Evolutionary conservation across 2,797 vertebrate species (phyloP).

Genomic region (Synanceia verrucosa): DNA sequence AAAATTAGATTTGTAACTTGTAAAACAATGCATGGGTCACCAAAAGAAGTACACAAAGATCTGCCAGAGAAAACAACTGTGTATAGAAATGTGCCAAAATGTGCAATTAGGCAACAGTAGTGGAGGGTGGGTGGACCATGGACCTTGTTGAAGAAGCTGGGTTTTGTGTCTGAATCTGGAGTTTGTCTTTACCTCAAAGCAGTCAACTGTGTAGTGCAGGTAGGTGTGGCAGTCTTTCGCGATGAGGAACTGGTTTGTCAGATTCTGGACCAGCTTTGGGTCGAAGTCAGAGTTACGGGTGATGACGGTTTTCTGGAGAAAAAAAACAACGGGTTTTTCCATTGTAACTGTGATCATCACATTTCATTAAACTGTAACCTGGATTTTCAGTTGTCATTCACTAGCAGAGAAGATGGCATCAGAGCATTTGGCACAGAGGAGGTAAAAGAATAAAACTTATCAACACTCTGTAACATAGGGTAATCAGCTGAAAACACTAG

Average conservation of each 20-base stretch:
- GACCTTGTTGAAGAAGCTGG: too few species aligned
- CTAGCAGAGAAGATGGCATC: neutral
- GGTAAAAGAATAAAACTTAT: neutral
- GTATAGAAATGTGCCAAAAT: too few species aligned
- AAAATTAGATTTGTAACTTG: too few species aligned
- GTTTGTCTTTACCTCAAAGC: neutral
- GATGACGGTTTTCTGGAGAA: neutral
- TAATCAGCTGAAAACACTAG: too few species aligned
- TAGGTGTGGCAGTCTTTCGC: rapidly evolving
- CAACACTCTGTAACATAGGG: too few species aligned
- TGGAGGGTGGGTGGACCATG: too few species aligned
- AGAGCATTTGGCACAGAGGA: neutral
- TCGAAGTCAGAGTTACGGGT: rapidly evolving
- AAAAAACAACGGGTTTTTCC: neutral
- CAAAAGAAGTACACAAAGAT: neutral
- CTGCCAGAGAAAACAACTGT: too few species aligned
- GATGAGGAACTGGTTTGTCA: neutral
- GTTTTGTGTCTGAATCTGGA: neutral
- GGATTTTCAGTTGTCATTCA: neutral
- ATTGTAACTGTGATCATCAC: too few species aligned
- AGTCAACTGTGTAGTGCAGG: rapidly evolving
- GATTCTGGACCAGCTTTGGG: rapidly evolving
- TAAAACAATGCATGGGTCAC: too few species aligned
- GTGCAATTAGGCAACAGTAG: too few species aligned
- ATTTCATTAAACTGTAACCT: too few species aligned